phyloP scores from a whole-genome alignment of 2,888 invertebrate genomes.

The Adineta ricciae region DNA sequence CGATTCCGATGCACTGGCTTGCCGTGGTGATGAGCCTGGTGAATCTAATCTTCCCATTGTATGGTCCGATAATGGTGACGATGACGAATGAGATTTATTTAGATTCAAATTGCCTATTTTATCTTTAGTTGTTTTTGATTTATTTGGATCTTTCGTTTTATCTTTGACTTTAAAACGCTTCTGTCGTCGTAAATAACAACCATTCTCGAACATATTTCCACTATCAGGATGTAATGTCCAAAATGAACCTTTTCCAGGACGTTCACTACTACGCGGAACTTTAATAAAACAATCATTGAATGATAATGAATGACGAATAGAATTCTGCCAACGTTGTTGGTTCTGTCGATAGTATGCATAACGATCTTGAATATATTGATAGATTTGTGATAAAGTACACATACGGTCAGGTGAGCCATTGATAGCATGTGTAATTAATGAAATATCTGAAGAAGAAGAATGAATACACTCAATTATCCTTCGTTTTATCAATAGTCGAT shows the following conservation, averaged over 20 bases:
- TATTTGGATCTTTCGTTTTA: slow-evolving; percentile 2
- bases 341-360: slow-evolving; percentile 97
- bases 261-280: slow-evolving; percentile 73
- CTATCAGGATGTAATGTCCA: slow-evolving; percentile 97
- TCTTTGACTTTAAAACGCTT: slow-evolving; percentile 72
- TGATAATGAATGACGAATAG: slow-evolving; percentile 86
- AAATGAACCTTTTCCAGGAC: slow-evolving; percentile 93
- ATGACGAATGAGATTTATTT: slow-evolving; percentile 4
- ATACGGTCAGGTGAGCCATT: slow-evolving; percentile 87
- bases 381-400: slow-evolving; percentile 93
- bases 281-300: slow-evolving; percentile 99
- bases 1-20: background rate
- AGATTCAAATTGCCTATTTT: background rate
- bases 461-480: background rate
- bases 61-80: background rate
- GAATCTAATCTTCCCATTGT: background rate
- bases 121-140: background rate
- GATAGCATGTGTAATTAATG: slow-evolving; percentile 97
- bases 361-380: slow-evolving; percentile 97
- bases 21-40: background rate
- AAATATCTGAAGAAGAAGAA: slow-evolving; percentile 56
- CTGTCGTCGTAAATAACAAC: slow-evolving; percentile 87
- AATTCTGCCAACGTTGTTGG: slow-evolving; percentile 98
- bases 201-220: slow-evolving; percentile 99
- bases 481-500: background rate